Evolutionary conservation across 2,888 invertebrate genomes (phyloP), one percentile per base, ranked within the genome.

Genomic region (Augiades crinisus): DNA sequence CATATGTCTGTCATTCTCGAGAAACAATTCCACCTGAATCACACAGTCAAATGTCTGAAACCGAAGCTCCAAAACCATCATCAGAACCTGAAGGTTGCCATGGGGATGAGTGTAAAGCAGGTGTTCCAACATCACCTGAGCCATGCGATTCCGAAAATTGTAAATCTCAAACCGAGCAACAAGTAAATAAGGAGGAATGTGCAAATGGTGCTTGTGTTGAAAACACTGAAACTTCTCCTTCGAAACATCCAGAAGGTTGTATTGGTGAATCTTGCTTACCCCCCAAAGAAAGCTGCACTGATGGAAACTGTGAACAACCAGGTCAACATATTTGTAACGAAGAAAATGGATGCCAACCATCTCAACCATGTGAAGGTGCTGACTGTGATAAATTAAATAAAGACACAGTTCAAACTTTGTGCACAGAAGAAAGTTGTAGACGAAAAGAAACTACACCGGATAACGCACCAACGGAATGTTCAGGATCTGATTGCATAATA

Each of bases 1-100:
- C 92, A 56, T 96, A 95, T 67, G 91, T 92, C 60, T 95, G 95
- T 74, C 93, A 81, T 60, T 75, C 77, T 27, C 81, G 78, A 61
- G 83, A 88, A 78, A 87, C 88, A 8, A 75, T 80, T 55, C 83
- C 90, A 55, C 89, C 88, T 52, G 78, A 90, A 70, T 78, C 89
- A 16, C 89, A 90, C 51, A 90, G 84, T 63, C 89, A 90, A 65
- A 81, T 87, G 80, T 78, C 87, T 40, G 86, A 78, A 52, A 83
- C 87, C 33, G 85, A 85, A 65, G 70, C 68, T 54, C 78, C 87
- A n/a, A 60, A 70, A 33, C 62, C 68, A 33, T 56, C 69, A 19
- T 63, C 72, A 14, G 53, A 67, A 27, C 63, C 71, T 22, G 53
- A 66, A 13, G 60, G 66, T 51, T 87, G 86, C 54, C 63, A 68